These are phyloP conservation scores for Vespertilio murinus DNA, from an alignment of 2,797 vertebrate species.

Conservation along the genomic window DNA sequence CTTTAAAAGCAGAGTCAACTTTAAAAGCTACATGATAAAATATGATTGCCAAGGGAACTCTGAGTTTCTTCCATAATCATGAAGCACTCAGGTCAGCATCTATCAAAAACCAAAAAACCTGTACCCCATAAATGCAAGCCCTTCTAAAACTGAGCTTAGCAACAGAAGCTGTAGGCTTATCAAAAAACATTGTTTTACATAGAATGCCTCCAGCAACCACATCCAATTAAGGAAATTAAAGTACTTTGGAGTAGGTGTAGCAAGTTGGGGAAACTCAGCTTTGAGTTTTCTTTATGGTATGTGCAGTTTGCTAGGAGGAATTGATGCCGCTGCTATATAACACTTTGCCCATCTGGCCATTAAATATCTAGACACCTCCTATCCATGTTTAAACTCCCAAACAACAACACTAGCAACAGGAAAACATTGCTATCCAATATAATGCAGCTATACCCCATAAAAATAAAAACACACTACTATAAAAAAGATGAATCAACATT, in stretches of 20 bases:
- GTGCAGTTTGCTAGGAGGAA: not conserved
- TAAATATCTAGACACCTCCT: not conserved
- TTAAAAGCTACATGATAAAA: not conserved
- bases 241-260: not conserved
- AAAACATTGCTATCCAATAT: not conserved
- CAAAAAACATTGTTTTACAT: not conserved
- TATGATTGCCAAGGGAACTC: not conserved
- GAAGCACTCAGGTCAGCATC: not conserved
- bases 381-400: not conserved
- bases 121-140: not conserved
- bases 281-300: not conserved
- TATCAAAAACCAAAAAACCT: not conserved
- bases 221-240: not conserved
- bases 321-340: not conserved
- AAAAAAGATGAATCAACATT: not conserved
- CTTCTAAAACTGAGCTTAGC: not conserved
- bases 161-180: not conserved
- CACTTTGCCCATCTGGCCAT: not conserved
- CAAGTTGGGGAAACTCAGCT: not conserved
- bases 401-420: not conserved
- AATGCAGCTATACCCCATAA: not conserved
- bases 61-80: not conserved
- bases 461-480: not conserved
- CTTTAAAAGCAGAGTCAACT: not conserved
- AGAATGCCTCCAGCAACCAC: not conserved